These are phyloP conservation scores for Eleginops maclovinus DNA, from an alignment of 2,113 vertebrate species.

Conservation along the genomic window DNA sequence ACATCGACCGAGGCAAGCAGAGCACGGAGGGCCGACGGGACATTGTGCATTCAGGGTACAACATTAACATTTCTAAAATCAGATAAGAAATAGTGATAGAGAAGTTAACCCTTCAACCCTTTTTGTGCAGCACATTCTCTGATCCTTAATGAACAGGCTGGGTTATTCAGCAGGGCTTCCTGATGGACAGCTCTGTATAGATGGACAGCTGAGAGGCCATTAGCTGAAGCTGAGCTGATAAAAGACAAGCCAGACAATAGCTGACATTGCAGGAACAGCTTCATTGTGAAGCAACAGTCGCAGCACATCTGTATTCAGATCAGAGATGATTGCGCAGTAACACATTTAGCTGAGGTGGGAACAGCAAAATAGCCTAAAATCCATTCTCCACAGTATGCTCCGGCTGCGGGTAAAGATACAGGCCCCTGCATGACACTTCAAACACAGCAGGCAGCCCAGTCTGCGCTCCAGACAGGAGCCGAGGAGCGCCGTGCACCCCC, in stretches of 20 bases:
- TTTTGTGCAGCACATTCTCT: slow-evolving; percentile 53
- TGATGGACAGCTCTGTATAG: slow-evolving; percentile 51
- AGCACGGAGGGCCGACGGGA: not conserved
- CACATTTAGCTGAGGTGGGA: slow-evolving; percentile 58
- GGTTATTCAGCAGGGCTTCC: slow-evolving; percentile 52
- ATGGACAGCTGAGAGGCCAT: slow-evolving; percentile 58
- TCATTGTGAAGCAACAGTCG: slow-evolving; percentile 61
- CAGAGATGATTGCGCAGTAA: slow-evolving; percentile 46
- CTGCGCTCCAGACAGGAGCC: slow-evolving; percentile 35
- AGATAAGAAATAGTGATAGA: slow-evolving; percentile 64
- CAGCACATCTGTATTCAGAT: slow-evolving; percentile 61
- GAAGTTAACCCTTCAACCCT: slow-evolving; percentile 66
- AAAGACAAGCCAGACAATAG: slow-evolving; percentile 68
- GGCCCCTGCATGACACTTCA: slow-evolving; percentile 64
- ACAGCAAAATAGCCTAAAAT: slow-evolving; percentile 45
- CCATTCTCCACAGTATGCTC: slow-evolving; percentile 36
- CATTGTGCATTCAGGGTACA: slow-evolving; percentile 34
- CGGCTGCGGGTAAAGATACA: slow-evolving; percentile 77
- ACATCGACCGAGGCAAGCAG: slow-evolving; percentile 52
- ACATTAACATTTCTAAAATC: slow-evolving; percentile 71
- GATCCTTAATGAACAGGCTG: slow-evolving; percentile 59
- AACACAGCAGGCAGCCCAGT: slow-evolving; percentile 57
- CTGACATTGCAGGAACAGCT: slow-evolving; percentile 58
- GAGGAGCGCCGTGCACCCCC: slow-evolving; percentile 24
- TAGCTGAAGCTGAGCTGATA: slow-evolving; percentile 58